These are phyloP conservation scores for Sclerurus mexicanus DNA, from an alignment of 2,113 vertebrate species.

Conservation along the genomic window DNA sequence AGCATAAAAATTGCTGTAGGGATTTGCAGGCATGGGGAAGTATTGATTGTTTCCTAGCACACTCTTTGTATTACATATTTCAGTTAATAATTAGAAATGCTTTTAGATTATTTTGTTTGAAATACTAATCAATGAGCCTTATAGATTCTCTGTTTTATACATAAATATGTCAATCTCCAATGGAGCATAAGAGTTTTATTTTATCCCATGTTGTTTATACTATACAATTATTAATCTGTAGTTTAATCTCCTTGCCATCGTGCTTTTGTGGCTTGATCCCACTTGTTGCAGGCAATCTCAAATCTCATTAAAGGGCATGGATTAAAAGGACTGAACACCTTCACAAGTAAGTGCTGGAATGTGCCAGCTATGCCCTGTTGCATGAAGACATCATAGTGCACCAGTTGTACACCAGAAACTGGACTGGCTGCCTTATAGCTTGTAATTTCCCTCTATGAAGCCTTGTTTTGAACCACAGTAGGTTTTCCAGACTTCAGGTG, in stretches of 20 bases:
- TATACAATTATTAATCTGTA: constrained; percentile 18
- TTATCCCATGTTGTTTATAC: background rate
- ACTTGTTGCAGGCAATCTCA: background rate
- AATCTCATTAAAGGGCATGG: background rate
- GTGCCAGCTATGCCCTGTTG: background rate
- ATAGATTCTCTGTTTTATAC: background rate
- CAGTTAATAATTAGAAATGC: constrained; percentile 46
- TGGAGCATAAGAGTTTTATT: background rate
- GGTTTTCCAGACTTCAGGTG: background rate
- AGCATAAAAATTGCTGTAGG: constrained; percentile 22
- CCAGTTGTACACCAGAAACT: background rate
- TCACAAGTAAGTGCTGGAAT: background rate
- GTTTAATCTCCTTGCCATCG: constrained; percentile 2
- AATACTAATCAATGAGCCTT: constrained; percentile 29
- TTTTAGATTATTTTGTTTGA: background rate
- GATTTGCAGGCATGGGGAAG: background rate
- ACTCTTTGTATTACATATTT: background rate
- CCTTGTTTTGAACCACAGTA: background rate
- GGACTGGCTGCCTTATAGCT: background rate
- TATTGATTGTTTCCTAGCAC: background rate
- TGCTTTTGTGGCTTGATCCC: background rate
- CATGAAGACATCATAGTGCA: background rate
- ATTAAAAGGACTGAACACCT: constrained; percentile 1
- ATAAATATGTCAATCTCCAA: background rate
- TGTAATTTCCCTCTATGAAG: background rate